phyloP scores from a whole-genome alignment of 1,140 invertebrate genomes.

The Drosophila ananassae region DNA sequence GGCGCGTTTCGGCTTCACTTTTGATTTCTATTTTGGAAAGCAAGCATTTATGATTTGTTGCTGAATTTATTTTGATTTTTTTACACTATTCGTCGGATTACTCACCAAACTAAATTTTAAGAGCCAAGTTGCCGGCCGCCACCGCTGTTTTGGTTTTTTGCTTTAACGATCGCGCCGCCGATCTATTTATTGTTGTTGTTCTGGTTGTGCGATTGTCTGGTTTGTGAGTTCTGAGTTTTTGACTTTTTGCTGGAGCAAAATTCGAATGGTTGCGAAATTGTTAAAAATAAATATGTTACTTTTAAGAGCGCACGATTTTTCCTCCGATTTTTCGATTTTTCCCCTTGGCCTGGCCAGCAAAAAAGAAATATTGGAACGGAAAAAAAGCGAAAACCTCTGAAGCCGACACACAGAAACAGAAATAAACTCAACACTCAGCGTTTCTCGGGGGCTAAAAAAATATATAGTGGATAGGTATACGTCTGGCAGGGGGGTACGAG shows the following conservation, averaged over 20 bases:
- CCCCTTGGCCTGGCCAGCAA: slow-evolving; percentile 21
- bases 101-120: slow-evolving; percentile 66
- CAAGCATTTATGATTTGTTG: slow-evolving; percentile 44
- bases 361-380: slow-evolving; percentile 18
- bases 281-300: slow-evolving; percentile 80
- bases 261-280: slow-evolving; percentile 76
- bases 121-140: slow-evolving; percentile 45
- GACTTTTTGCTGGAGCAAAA: slow-evolving; percentile 63
- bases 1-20: slow-evolving; percentile 22
- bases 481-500: slow-evolving; percentile 13
- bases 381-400: slow-evolving; percentile 47
- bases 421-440: slow-evolving; percentile 77
- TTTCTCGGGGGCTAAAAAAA: slow-evolving; percentile 27
- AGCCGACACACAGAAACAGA: slow-evolving; percentile 59
- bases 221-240: slow-evolving; percentile 37
- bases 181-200: slow-evolving; percentile 46
- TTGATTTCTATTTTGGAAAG: slow-evolving; percentile 59
- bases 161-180: slow-evolving; percentile 49
- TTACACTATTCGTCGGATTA: slow-evolving; percentile 55
- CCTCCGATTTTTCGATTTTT: slow-evolving; percentile 8
- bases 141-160: slow-evolving; percentile 40
- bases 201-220: slow-evolving; percentile 50
- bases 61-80: slow-evolving; percentile 14
- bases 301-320: slow-evolving; percentile 62
- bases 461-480: slow-evolving; percentile 4